Evolutionary conservation across 2,113 vertebrate genomes (phyloP), one percentile per base, ranked within the genome.

Genomic region (Mustela lutreola): DNA sequence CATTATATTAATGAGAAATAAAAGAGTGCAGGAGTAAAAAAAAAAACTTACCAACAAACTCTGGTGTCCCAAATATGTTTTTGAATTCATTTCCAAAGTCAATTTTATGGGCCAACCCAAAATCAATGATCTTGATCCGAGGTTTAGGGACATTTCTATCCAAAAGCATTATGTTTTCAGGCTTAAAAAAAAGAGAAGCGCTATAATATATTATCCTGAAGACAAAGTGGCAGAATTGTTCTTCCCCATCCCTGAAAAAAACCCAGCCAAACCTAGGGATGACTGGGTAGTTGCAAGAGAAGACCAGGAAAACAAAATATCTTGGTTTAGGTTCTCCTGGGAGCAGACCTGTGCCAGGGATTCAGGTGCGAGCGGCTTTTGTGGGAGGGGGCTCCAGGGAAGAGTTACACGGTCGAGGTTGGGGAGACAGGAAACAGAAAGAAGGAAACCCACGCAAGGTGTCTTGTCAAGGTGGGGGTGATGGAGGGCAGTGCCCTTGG

Each of bases 101-200:
- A 67, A 99, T 99, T 99, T 99, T 99, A 98, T 99, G 99, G 6
- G 99, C 99, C 98, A 99, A 98, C 73, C 99, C 99, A 70, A 99
- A 99, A 99, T 99, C 99, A 85, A 99, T 99, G 98, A 99, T 99
- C 98, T 99, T 99, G 98, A 99, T 99, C 95, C 99, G 99, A 94
- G 99, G 99, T 96, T 99, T 99, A 98, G 99, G 99, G 97, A 99
- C 98, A 63, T 99, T 99, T 98, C 99, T 99, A 98, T 99, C 99
- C 98, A 99, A 98, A 98, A 99, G 98, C 99, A 99, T 99, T 98
- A 99, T 99, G 98, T 99, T 99, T 98, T 99, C 99, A 42, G 99
- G 99, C 99, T 99, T 98, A 48, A 80, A 89, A 58, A 97, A 36
- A 94, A 89, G 97, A 98, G 58, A 78, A 82, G 60, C 5, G 9